Base-by-base conservation (phyloP, 2,113 vertebrate species). In the Barnardius zonarius region DNA sequence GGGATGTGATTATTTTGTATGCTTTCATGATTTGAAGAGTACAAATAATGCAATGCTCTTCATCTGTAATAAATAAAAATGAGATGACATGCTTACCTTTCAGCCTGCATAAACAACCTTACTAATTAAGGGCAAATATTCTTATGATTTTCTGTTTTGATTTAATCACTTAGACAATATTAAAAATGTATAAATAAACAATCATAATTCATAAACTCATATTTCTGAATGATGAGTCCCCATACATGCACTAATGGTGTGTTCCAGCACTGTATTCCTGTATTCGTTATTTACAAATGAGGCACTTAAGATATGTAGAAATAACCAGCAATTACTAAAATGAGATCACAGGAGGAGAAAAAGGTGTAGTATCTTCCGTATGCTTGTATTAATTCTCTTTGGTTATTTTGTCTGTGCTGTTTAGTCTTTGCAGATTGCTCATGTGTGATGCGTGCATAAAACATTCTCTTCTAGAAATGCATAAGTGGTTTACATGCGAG, bases 1-100 rank as follows among this genome's bases (percentile, higher is more conserved):
- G 19, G 5, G 19, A 13, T 48, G 37, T 83, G 35, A 48, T 89
- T 68, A 18, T 82, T 74, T 83, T 48, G 9, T 48, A 14, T 59
- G 13, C n/a, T 57, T 83, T 62, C 10, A 6, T 1, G 2, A n/a
- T 85, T 87, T 91, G 20, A 55, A 76, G 72, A 82, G 35, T 88
- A 46, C 48, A 51, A 70, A 51, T 85, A 85, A 86, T 49, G 12
- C 44, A 70, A 6, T 24, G 12, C 17, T 81, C 16, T 88, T 70
- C 37, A 39, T 46, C 20, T 83, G 35, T 70, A 76, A 78, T 87
- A 76, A 88, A 82, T 85, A 87, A 54, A 89, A 94, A 88, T 78
- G 54, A 92, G 81, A 35, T 88, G 39, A 41, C 46, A 31, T 74
- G 48, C 27, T 74, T 91, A 69, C 52, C 43, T 92, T 93, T 78